A percentile compares a stretch with the other conserved stretches of the same genome.
Evolutionary conservation across 2,113 vertebrate species (phyloP).

Genomic region (Gorilla gorilla): DNA sequence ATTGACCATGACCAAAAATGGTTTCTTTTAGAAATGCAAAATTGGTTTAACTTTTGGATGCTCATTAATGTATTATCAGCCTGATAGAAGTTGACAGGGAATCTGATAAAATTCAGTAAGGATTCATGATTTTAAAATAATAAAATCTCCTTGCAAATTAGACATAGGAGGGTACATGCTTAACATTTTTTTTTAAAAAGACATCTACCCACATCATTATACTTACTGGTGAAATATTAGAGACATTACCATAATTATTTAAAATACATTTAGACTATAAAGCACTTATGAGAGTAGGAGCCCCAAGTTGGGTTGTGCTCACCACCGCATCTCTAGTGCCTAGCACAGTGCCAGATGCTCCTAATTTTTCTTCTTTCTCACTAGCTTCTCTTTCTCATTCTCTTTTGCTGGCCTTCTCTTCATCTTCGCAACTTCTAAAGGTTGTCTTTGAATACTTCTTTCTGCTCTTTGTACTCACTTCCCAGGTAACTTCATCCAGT

Average conservation of each 20-base stretch:
- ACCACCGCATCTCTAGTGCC: neutral
- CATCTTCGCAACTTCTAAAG: neutral
- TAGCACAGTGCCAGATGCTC: neutral
- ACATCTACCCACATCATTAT: neutral
- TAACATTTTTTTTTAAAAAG: neutral
- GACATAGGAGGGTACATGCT: constrained; percentile 15
- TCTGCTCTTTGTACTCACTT: neutral
- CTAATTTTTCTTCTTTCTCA: neutral
- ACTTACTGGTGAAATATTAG: constrained; percentile 18
- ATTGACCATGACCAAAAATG: constrained; percentile 45
- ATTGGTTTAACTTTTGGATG: constrained; percentile 42
- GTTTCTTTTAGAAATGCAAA: constrained; percentile 61
- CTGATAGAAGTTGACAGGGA: constrained; percentile 38
- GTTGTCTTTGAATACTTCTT: neutral
- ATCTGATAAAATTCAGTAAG: constrained; percentile 51
- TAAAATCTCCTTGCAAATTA: constrained; percentile 30
- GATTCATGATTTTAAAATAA: constrained; percentile 47
- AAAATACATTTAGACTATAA: neutral
- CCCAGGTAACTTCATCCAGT: neutral
- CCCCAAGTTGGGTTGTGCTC: neutral
- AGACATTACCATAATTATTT: neutral
- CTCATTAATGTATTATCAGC: constrained; percentile 32
- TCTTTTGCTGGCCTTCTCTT: neutral
- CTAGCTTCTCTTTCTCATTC: neutral
- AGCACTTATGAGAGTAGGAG: neutral